These are phyloP conservation scores for Porphyrio hochstetteri DNA, from an alignment of 2,113 vertebrate species.

Conservation along the genomic window DNA sequence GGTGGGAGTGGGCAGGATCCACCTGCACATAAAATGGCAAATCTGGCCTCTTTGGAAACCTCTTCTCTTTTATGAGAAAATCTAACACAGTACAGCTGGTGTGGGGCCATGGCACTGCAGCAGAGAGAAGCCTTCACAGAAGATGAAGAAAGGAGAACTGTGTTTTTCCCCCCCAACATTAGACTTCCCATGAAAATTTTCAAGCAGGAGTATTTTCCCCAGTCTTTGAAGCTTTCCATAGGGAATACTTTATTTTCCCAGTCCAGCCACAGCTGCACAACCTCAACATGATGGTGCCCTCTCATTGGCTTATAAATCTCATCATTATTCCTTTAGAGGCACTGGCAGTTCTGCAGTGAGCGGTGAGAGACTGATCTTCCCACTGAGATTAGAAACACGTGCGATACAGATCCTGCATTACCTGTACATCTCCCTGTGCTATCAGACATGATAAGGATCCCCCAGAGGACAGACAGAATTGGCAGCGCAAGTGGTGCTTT, in stretches of 20 bases:
- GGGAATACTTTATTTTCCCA: neutral
- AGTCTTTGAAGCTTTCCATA: neutral
- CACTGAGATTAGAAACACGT: accelerated
- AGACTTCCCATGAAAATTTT: neutral
- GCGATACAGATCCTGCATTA: accelerated
- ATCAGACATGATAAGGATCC: accelerated
- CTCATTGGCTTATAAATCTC: neutral
- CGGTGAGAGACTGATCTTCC: neutral
- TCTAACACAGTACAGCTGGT: accelerated
- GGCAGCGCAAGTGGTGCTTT: accelerated
- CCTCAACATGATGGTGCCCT: accelerated
- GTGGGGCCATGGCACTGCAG: neutral
- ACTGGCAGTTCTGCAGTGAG: neutral
- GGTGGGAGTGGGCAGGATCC: neutral
- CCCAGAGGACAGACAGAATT: accelerated
- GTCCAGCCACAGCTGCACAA: neutral
- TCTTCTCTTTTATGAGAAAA: neutral
- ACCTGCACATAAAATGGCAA: accelerated
- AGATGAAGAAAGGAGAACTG: neutral
- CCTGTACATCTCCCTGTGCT: accelerated
- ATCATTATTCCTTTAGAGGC: neutral
- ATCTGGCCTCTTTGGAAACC: neutral
- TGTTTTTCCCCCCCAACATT: neutral
- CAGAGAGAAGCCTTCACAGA: neutral
- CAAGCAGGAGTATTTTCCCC: neutral